These are phyloP conservation scores for Nestor notabilis DNA, from an alignment of 2,113 vertebrate genomes.

Conservation along the genomic window DNA sequence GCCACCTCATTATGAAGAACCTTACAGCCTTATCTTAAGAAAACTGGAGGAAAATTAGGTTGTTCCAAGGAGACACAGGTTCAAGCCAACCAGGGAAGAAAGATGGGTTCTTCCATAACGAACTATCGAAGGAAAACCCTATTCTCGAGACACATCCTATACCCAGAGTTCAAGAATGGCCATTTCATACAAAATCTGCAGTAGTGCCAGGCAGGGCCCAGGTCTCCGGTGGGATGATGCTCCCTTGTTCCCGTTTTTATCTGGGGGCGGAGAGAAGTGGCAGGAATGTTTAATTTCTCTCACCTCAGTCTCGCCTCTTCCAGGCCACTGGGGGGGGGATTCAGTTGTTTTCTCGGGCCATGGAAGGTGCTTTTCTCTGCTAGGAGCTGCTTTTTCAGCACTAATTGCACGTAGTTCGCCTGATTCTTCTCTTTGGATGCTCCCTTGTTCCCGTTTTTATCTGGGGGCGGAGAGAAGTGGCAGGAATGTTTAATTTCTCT, in stretches of 20 bases:
- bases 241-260: neutral
- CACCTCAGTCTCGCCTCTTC: neutral
- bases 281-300: neutral
- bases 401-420: no score
- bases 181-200: neutral
- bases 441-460: neutral
- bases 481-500: neutral
- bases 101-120: fast-evolving
- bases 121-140: neutral
- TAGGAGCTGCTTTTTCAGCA: no score
- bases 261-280: neutral
- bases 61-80: neutral
- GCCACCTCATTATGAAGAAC: neutral
- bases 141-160: neutral
- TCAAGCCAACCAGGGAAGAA: neutral
- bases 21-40: neutral
- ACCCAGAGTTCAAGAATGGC: neutral
- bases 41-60: neutral
- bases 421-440: no score
- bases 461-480: neutral
- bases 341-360: no score
- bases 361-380: no score
- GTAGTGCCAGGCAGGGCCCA: neutral
- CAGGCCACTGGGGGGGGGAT: no score
- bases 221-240: neutral